Percentiles rank a stretch among this genome's conserved stretches.
Evolutionary conservation across 1,140 invertebrate species (phyloP).

Genomic region (Ridgeia piscesae): DNA sequence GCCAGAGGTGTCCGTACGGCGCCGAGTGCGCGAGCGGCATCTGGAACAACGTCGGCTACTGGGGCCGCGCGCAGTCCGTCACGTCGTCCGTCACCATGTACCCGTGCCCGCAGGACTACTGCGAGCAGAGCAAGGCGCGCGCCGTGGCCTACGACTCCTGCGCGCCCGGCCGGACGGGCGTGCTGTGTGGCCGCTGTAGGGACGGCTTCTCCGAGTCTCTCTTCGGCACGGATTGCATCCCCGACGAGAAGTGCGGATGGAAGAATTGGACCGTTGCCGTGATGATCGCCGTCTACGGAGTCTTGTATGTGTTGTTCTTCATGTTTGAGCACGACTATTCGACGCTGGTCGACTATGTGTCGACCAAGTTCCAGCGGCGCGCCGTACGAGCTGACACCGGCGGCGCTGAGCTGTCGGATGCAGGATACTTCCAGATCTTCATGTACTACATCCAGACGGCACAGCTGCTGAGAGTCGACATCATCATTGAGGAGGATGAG

Average conservation of each 20-base stretch:
- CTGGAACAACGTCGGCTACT: constrained; percentile 5
- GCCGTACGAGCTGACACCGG: background rate
- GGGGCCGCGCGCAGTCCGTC: background rate
- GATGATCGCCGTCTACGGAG: background rate
- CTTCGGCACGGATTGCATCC: constrained; percentile 13
- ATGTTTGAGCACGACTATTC: background rate
- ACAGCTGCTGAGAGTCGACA: background rate
- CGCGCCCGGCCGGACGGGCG: background rate
- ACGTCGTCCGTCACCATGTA: constrained; percentile 3
- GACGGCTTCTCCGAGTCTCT: constrained; percentile 10
- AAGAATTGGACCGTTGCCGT: background rate
- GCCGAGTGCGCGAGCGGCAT: background rate
- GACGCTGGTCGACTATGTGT: background rate
- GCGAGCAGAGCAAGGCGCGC: background rate
- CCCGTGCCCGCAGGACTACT: constrained; percentile 17
- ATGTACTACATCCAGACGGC: constrained; percentile 17
- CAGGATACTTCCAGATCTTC: background rate
- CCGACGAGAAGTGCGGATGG: background rate
- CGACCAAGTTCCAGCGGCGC: background rate
- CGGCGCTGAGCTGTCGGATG: background rate
- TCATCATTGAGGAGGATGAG: constrained; percentile 1
- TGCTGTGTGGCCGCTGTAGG: constrained; percentile 15
- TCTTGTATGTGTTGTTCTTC: constrained; percentile 2
- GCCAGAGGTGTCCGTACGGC: constrained; percentile 1
- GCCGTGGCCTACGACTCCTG: background rate